A percentile compares a stretch with the other conserved stretches of the same genome.
phyloP scores from a whole-genome alignment of 35 echinoderm and acorn worm genomes.

The Anneissia japonica region DNA sequence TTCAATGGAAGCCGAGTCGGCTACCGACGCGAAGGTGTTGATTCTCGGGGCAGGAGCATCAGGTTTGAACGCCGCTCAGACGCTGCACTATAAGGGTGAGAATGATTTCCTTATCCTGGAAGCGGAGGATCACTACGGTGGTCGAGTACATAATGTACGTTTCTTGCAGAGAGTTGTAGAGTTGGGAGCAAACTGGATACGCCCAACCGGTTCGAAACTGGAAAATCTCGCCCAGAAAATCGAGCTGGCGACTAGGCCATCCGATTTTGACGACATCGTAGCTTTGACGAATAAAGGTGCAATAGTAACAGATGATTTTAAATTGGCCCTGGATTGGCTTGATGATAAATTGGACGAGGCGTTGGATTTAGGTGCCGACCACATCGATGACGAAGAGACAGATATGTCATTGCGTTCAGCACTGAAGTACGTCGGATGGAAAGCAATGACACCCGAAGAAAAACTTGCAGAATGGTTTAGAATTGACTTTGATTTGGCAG shows the following conservation, averaged over 20 bases:
- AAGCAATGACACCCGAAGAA: not conserved
- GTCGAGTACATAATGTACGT: not conserved
- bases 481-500: not conserved
- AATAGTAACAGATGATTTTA: not conserved
- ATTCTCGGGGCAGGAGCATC: constrained; percentile 4
- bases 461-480: not conserved
- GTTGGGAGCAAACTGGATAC: constrained; percentile 3
- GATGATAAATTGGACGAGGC: not conserved
- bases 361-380: not conserved
- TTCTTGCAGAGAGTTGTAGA: not conserved
- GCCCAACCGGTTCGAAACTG: not conserved
- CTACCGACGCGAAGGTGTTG: not conserved
- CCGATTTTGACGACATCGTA: not conserved
- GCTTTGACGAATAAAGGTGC: not conserved
- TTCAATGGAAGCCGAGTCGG: not conserved
- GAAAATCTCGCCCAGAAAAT: not conserved
- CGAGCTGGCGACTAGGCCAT: not conserved
- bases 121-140: not conserved
- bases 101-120: not conserved
- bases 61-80: not conserved
- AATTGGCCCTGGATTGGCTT: not conserved
- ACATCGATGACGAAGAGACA: not conserved
- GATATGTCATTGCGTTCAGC: not conserved
- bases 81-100: not conserved
- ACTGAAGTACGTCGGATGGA: not conserved